Evolutionary conservation across 2,888 invertebrate genomes (phyloP), one percentile per base, ranked within the genome.

Genomic region (Lydus trimaculatus): DNA sequence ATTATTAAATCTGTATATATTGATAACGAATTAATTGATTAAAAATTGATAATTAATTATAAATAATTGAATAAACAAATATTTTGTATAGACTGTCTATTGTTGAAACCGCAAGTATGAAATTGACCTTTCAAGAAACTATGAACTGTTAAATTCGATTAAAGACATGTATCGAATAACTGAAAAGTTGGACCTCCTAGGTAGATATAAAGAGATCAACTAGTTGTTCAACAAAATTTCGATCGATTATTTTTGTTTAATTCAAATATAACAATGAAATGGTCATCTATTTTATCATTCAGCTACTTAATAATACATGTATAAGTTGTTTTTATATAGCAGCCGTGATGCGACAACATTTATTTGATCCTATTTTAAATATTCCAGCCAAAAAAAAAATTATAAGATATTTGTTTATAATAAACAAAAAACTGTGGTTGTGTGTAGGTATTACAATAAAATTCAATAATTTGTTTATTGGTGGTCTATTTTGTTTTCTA

Each of bases 131-230:
- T 75, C 61, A 66, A 63, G 67, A 67, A 67, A 70, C 67, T 72
- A 69, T 67, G 77, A 83, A 81, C 82, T 83, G 80, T 84, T 80
- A 83, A 84, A 84, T 83, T 84, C 81, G 83, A 84, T 84, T 82
- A 83, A 81, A 80, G 78, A 78, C 81, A 80, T 76, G 76, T 84
- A 82, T 84, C 82, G 73, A 79, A 79, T 84, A 83, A 81, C 84
- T 83, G 83, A 84, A 79, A 75, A 72, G 77, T 71, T 71, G 80
- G 84, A 84, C 84, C 84, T 83, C 84, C 83, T 76, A 80, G 73
- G 79, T 78, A 71, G 82, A 78, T 76, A 76, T 75, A 72, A 78
- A 76, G 75, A 76, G 76, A 76, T 75, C 68, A 71, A 65, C 59
- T 68, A 76, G 65, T 72, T 33, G 68, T 25, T 73, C 78, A 74